These are phyloP conservation scores for Alloscopus bannaensis DNA, from an alignment of 2,888 invertebrate genomes.

Conservation along the genomic window DNA sequence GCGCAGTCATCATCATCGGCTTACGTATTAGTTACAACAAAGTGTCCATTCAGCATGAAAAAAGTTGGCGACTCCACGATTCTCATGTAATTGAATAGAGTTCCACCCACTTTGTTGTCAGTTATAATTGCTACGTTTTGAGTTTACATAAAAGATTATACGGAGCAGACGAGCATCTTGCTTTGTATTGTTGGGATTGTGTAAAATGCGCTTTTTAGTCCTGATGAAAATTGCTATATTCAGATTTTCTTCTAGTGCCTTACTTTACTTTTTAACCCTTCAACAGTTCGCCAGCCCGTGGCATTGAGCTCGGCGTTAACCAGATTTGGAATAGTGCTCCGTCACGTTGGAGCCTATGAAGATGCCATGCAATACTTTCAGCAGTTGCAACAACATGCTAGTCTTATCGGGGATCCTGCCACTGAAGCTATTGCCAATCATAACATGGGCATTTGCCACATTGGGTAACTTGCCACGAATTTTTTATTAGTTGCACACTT, in stretches of 20 bases:
- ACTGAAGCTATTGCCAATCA: constrained; percentile 67
- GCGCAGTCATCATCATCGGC: background rate
- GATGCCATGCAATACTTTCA: constrained; percentile 68
- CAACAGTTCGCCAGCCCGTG: constrained; percentile 66
- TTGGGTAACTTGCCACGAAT: constrained; percentile 64
- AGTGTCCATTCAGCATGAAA: background rate
- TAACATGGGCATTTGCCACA: constrained; percentile 64
- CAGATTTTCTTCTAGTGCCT: too few relatives aligned
- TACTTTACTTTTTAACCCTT: too few relatives aligned
- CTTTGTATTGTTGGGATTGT: too few relatives aligned
- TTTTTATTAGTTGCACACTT: too few relatives aligned
- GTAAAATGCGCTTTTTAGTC: too few relatives aligned
- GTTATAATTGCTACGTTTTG: constrained; percentile 42
- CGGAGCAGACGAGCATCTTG: too few relatives aligned
- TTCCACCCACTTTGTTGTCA: constrained; percentile 51
- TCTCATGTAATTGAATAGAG: constrained; percentile 49
- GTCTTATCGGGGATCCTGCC: constrained; percentile 51
- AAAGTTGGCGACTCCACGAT: constrained; percentile 45
- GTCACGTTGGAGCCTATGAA: constrained; percentile 66
- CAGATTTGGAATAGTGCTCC: constrained; percentile 66
- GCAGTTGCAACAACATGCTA: constrained; percentile 63
- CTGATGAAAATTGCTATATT: too few relatives aligned
- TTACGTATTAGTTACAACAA: background rate
- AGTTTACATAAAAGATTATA: too few relatives aligned
- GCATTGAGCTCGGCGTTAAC: constrained; percentile 65